phyloP scores from a whole-genome alignment of 1,140 invertebrate species.

The Onthophagus taurus region DNA sequence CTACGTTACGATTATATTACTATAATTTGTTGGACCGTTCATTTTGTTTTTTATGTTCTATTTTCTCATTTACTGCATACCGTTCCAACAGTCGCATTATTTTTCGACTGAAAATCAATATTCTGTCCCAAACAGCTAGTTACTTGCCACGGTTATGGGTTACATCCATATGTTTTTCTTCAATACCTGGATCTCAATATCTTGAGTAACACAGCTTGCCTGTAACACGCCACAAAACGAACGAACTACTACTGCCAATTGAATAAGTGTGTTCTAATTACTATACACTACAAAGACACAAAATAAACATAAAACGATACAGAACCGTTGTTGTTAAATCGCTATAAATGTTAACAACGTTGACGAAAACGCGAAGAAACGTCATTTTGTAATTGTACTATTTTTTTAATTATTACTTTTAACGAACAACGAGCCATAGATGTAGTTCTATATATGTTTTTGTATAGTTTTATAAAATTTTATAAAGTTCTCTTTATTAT shows the following conservation, averaged over 20 bases:
- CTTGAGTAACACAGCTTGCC: conserved; percentile 21
- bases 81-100: conserved; percentile 10
- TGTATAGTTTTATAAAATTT: conserved; percentile 38
- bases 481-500: conserved; percentile 33
- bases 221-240: conserved; percentile 13
- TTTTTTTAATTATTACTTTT: conserved; percentile 17
- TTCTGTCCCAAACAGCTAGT: conserved; percentile 12
- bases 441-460: conserved; percentile 31
- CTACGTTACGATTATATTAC: conserved; percentile 25
- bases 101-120: conserved; percentile 5
- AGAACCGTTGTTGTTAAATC: conserved; percentile 15
- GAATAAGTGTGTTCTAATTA: conserved; percentile 22
- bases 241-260: conserved; percentile 30
- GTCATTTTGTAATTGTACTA: conserved; percentile 19
- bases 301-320: conserved; percentile 10
- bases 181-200: conserved; percentile 23
- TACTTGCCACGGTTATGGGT: conserved; percentile 35
- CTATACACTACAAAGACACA: conserved; percentile 25
- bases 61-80: conserved; percentile 19
- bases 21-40: conserved; percentile 19
- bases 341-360: conserved; percentile 18
- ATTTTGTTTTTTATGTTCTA: conserved; percentile 18
- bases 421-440: conserved; percentile 27
- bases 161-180: conserved; percentile 24
- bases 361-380: conserved; percentile 16